Conservation (phyloP, 2,113 vertebrate genomes). For the Mus pahari region DNA sequence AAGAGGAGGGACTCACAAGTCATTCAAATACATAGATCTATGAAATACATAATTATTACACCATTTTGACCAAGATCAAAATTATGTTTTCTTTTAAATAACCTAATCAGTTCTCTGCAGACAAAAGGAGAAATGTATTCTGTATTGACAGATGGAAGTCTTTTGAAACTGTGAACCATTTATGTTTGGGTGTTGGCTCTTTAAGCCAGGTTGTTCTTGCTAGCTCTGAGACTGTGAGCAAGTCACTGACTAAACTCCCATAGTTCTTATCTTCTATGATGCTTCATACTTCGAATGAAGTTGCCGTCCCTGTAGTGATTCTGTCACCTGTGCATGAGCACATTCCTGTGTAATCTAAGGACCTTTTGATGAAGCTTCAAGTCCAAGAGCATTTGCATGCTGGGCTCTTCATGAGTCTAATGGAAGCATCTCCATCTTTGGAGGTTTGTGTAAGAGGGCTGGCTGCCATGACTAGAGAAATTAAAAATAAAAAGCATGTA, state of each 20-base stretch:
- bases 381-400: background rate
- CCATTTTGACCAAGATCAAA: background rate
- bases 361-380: background rate
- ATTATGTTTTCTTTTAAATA: slow-evolving; percentile 12
- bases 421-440: background rate
- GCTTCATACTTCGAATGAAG: background rate
- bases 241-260: background rate
- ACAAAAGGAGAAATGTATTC: background rate
- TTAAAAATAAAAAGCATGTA: background rate
- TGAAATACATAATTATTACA: background rate
- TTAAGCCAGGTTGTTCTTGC: background rate
- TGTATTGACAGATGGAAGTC: background rate
- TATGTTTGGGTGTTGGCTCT: background rate
- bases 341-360: background rate
- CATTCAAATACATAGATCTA: background rate
- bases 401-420: background rate
- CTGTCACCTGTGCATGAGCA: background rate
- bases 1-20: slow-evolving; percentile 32
- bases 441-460: background rate
- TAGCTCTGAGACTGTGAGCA: background rate
- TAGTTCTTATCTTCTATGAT: background rate
- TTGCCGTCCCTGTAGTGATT: background rate
- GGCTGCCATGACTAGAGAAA: background rate
- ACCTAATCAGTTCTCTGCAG: slow-evolving; percentile 17
- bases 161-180: background rate